Evolutionary conservation across 2,888 invertebrate species (phyloP).

Genomic region (Caradrina clavipalpis): DNA sequence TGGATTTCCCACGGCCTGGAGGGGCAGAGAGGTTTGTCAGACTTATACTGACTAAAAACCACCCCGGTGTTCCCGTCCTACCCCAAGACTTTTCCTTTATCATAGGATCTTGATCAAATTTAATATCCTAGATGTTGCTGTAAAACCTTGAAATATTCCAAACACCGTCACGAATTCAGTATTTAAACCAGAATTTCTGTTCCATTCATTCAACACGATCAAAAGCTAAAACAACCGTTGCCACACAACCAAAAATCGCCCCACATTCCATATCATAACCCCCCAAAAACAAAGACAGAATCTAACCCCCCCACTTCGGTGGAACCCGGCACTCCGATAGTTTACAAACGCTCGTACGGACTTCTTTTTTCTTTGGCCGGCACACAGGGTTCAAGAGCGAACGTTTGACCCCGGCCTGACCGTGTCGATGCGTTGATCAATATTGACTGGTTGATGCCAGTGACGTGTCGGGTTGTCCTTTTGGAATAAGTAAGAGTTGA

Average conservation of each 20-base stretch:
- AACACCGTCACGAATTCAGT: too few relatives aligned
- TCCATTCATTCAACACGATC: not conserved
- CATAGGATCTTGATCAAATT: too few relatives aligned
- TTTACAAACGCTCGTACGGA: slow-evolving; percentile 44
- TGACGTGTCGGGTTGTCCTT: slow-evolving; percentile 57
- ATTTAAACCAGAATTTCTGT: not conserved
- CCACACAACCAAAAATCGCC: not conserved
- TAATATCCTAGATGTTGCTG: too few relatives aligned
- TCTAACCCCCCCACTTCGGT: slow-evolving; percentile 22
- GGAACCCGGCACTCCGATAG: slow-evolving; percentile 41
- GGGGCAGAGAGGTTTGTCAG: too few relatives aligned
- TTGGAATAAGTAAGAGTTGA: slow-evolving; percentile 58
- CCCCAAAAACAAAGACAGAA: slow-evolving; percentile 48
- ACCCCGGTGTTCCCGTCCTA: too few relatives aligned
- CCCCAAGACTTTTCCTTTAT: too few relatives aligned
- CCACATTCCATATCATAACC: slow-evolving; percentile 40
- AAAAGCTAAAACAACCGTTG: not conserved
- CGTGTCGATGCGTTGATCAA: slow-evolving; percentile 61
- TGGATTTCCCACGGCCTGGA: too few relatives aligned
- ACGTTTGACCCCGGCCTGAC: slow-evolving; percentile 63
- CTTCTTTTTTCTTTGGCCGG: slow-evolving; percentile 60
- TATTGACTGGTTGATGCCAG: slow-evolving; percentile 54
- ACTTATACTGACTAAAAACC: too few relatives aligned
- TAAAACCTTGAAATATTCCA: too few relatives aligned
- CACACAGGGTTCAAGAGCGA: slow-evolving; percentile 71